Base-by-base conservation (phyloP, 2,113 vertebrate genomes). In the Solenodon paradoxus region DNA sequence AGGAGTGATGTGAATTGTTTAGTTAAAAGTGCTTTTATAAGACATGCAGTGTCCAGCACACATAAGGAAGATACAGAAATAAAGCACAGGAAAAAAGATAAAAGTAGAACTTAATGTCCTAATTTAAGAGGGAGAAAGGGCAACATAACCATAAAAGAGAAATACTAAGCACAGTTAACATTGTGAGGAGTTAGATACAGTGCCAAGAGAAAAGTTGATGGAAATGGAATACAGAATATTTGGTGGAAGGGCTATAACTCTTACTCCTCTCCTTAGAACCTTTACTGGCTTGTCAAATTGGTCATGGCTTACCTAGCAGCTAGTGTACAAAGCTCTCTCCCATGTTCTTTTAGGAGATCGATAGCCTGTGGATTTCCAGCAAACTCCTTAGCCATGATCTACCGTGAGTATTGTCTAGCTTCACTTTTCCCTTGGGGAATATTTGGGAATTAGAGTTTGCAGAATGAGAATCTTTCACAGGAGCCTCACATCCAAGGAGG, bases 361-460 rank as follows among this genome's bases (percentile, higher is more conserved):
- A 99, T 98, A 98, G 97, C 94, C 90, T 99, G 98, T 99, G 99
- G 99, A 98, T 99, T 97, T 99, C 99, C 97, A 99, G 99, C 97
- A 99, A 99, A 98, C 98, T 99, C 75, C 92, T 99, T 79, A 99
- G 99, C 96, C 98, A 99, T 72, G 99, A 99, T 96, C 98, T 99
- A 96, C 99, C 99, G 99, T 99, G 98, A 96, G 99, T 99, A 97
- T 49, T 74, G 30, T 45, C 5, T n/a, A 0, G 1, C 35, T 77
- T 96, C 9, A 45, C 24, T 30, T n/a, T 49, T 10, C 69, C 26
- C 53, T 80, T 84, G 61, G 80, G 75, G 38, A 64, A 26, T 92
- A 51, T 93, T 94, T 90, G 80, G 49, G 55, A 61, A 9, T 94
- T 90, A 63, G 22, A 22, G 42, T 88, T 92, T 93, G 47, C 9